Percentiles rank a stretch among this genome's conserved stretches.
These are phyloP conservation scores for Mungos mungo DNA, from an alignment of 2,113 vertebrate genomes.

Conservation along the genomic window DNA sequence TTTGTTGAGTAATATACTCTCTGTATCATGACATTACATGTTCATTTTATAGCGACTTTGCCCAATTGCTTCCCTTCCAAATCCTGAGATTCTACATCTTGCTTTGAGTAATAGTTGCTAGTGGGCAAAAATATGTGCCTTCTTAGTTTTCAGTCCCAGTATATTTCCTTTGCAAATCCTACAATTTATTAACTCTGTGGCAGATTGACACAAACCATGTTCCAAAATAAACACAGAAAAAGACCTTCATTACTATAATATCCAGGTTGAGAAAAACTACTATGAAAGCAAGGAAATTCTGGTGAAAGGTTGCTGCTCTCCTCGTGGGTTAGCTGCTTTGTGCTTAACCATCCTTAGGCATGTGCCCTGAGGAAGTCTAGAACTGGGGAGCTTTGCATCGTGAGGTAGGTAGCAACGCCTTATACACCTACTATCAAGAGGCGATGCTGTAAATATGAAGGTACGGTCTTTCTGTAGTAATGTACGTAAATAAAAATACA, in stretches of 20 bases:
- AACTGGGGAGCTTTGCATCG: not conserved
- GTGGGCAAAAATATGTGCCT: constrained; percentile 39
- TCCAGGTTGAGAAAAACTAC: constrained; percentile 54
- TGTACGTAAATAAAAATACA: not conserved
- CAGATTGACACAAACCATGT: constrained; percentile 51
- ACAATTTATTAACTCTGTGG: constrained; percentile 60
- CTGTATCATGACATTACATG: not conserved
- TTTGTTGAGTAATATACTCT: not conserved
- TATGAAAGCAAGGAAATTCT: constrained; percentile 31
- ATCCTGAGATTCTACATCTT: constrained; percentile 17
- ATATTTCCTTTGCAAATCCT: constrained; percentile 74
- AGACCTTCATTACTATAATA: constrained; percentile 56
- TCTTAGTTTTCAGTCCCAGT: constrained; percentile 58
- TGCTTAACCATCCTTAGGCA: not conserved
- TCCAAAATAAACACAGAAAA: constrained; percentile 69
- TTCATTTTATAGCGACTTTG: constrained; percentile 17
- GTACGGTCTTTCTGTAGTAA: not conserved
- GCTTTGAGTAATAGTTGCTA: not conserved
- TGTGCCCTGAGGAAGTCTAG: not conserved
- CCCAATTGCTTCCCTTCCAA: not conserved
- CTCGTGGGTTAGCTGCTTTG: not conserved
- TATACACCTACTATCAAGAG: not conserved
- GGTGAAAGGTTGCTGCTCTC: not conserved
- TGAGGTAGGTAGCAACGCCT: not conserved
- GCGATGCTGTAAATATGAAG: not conserved